A percentile compares a stretch with the other conserved stretches of the same genome.
phyloP scores from a whole-genome alignment of 23 tunicate species.

The Pegea sp. region DNA sequence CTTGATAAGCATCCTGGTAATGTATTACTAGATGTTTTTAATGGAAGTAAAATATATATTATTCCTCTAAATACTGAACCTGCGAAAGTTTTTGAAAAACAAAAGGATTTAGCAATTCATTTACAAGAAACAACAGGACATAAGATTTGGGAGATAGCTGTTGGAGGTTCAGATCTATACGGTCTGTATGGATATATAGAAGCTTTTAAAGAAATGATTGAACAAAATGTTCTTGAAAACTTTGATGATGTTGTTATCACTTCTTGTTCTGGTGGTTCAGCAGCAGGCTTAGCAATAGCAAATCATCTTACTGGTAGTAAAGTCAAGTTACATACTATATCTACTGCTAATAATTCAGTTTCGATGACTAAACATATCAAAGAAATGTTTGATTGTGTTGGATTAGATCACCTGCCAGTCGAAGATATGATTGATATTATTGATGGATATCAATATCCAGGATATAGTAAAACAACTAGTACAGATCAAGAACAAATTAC shows the following conservation, averaged over 20 bases:
- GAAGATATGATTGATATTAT: constrained; percentile 70
- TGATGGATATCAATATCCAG: constrained; percentile 87
- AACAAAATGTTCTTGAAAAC: constrained; percentile 2
- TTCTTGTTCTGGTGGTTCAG: constrained; percentile 86
- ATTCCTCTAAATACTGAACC: constrained; percentile 25
- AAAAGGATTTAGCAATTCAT: too few relatives aligned
- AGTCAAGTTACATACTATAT: too few relatives aligned
- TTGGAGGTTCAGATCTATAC: constrained; percentile 52
- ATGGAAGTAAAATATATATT: constrained; percentile 28
- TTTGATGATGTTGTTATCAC: constrained; percentile 64
- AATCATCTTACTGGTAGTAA: constrained; percentile 61
- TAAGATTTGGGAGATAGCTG: constrained; percentile 36
- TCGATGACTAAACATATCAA: constrained; percentile 46
- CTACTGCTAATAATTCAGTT: too few relatives aligned
- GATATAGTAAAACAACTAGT: too few relatives aligned
- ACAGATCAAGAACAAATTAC: too few relatives aligned
- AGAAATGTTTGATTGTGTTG: constrained; percentile 34
- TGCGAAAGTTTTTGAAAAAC: too few relatives aligned
- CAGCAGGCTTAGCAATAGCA: constrained; percentile 64
- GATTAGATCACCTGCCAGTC: constrained; percentile 8
- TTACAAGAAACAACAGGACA: too few relatives aligned
- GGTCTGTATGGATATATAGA: constrained; percentile 55
- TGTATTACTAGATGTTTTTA: constrained; percentile 24
- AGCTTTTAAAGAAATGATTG: constrained; percentile 67
- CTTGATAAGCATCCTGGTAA: too few relatives aligned